Percentiles rank a stretch among this genome's conserved stretches.
Evolutionary conservation across 2,113 vertebrate species (phyloP).

Genomic region (Asarcornis scutulata): DNA sequence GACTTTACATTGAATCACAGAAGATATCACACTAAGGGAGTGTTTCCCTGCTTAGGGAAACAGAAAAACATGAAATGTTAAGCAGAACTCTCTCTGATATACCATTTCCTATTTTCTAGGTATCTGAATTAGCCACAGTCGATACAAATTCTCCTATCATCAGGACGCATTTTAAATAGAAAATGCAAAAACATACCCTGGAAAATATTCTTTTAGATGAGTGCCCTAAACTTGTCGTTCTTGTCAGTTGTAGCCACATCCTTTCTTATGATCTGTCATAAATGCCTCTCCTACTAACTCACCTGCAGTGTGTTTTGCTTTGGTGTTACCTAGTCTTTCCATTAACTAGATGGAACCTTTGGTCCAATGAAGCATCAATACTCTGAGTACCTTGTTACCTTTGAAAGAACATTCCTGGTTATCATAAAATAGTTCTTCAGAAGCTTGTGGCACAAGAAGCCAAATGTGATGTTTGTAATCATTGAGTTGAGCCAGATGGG

Average conservation of each 20-base stretch:
- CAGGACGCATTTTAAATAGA: not conserved
- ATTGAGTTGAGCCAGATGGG: not conserved
- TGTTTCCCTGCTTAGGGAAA: not conserved
- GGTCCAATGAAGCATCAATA: not conserved
- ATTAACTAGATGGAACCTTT: not conserved
- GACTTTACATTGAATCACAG: not conserved
- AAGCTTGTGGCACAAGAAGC: not conserved
- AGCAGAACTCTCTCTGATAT: not conserved
- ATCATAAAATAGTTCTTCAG: not conserved
- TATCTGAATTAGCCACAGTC: not conserved
- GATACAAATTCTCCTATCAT: not conserved
- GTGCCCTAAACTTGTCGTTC: not conserved
- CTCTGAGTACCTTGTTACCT: not conserved
- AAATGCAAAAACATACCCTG: not conserved
- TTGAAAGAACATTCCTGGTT: not conserved
- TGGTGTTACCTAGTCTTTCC: not conserved
- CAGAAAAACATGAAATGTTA: not conserved
- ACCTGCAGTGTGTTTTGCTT: not conserved
- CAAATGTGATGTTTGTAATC: not conserved
- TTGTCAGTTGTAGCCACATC: not conserved
- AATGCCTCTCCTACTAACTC: not conserved
- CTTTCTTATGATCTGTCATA: not conserved
- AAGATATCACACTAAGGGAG: not conserved
- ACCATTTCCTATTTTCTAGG: not conserved
- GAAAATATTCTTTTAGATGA: not conserved